A percentile compares a stretch with the other conserved stretches of the same genome.
phyloP scores from a whole-genome alignment of 2,797 vertebrate genomes.

The Anguilla marmorata region DNA sequence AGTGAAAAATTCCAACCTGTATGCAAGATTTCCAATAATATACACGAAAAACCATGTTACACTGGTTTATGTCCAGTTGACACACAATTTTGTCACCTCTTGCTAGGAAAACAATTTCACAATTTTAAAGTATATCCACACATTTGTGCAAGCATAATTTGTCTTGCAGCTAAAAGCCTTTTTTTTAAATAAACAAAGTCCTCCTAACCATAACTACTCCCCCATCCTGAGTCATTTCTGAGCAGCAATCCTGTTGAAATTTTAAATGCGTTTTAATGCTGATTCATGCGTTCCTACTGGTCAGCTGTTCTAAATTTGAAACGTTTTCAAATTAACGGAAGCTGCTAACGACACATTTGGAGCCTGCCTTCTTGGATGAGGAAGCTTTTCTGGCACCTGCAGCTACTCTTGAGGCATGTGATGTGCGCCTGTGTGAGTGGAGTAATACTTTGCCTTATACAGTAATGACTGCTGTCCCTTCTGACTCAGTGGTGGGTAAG shows the following conservation, averaged over 20 bases:
- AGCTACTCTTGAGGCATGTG: neutral
- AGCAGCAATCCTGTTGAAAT: neutral
- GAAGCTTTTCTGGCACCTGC: conserved; percentile 1
- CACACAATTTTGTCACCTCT: neutral
- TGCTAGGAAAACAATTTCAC: neutral
- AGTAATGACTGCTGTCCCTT: conserved; percentile 8
- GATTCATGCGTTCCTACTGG: neutral
- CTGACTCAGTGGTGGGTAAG: neutral
- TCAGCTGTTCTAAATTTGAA: conserved; percentile 23
- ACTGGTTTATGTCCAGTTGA: neutral
- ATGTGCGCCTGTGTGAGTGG: neutral
- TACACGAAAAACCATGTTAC: neutral
- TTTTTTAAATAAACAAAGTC: neutral
- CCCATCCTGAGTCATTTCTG: neutral
- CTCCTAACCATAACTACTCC: too few relatives aligned
- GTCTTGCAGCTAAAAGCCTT: neutral
- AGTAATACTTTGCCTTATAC: conserved; percentile 1
- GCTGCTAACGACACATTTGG: neutral
- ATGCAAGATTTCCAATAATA: neutral
- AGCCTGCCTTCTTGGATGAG: neutral
- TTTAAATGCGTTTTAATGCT: neutral
- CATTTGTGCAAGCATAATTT: neutral
- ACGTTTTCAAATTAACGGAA: conserved; percentile 9
- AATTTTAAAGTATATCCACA: neutral
- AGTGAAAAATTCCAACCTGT: neutral